Evolutionary conservation across 53 echinoderm and acorn worm genomes (phyloP).

Genomic region (Henricia sp.): DNA sequence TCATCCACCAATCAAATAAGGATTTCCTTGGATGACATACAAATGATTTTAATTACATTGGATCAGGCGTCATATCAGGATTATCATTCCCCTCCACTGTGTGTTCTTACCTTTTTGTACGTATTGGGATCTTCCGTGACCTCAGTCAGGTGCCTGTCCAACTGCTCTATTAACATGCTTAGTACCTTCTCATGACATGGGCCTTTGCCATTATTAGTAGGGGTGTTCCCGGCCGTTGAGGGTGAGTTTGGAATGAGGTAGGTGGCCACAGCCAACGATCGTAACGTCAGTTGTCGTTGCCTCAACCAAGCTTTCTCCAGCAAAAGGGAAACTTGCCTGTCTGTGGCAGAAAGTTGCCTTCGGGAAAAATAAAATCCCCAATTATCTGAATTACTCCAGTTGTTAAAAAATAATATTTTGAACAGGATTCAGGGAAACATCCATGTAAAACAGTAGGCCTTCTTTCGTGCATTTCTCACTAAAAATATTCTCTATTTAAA

Average conservation of each 20-base stretch:
- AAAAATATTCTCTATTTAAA: too few species aligned
- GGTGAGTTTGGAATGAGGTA: constrained; percentile 68
- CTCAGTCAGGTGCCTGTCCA: constrained; percentile 51
- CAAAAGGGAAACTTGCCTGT: constrained; percentile 61
- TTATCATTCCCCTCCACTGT: not conserved
- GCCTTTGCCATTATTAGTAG: constrained; percentile 76
- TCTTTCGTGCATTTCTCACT: too few species aligned
- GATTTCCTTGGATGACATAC: too few species aligned
- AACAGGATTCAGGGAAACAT: not conserved
- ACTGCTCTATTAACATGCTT: constrained; percentile 55
- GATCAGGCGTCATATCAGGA: too few species aligned
- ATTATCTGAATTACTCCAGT: too few species aligned
- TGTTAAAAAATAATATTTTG: not conserved
- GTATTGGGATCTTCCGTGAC: constrained; percentile 72
- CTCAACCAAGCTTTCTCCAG: constrained; percentile 80
- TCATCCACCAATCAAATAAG: too few species aligned
- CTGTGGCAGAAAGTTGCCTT: constrained; percentile 74
- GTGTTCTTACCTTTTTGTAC: constrained; percentile 59
- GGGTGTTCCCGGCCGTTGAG: constrained; percentile 25
- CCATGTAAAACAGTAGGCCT: too few species aligned
- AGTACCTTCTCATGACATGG: constrained; percentile 50
- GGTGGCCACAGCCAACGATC: constrained; percentile 74
- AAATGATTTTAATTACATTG: too few species aligned
- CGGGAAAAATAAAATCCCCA: not conserved
- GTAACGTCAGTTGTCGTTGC: constrained; percentile 65